Percentiles rank a stretch among this genome's conserved stretches.
These are phyloP conservation scores for Lacanobia wlatinum DNA, from an alignment of 2,888 invertebrate genomes.

Conservation along the genomic window DNA sequence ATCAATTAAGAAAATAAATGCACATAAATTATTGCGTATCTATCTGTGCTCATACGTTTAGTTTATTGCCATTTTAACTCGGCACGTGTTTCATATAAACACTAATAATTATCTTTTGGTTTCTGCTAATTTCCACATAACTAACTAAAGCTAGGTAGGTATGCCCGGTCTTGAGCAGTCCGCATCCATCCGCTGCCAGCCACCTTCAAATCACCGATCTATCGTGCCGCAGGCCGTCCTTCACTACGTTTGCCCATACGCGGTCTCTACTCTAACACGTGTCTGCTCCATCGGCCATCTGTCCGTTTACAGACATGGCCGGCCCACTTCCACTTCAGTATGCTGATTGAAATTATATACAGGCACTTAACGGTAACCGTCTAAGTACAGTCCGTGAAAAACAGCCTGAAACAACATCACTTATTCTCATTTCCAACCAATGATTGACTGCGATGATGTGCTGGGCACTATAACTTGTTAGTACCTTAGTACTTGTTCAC, in stretches of 20 bases:
- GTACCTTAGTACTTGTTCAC: no score
- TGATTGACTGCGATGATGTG: background rate
- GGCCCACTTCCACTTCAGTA: no score
- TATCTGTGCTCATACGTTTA: background rate
- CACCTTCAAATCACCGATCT: no score
- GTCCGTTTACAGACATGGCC: no score
- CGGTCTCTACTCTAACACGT: no score
- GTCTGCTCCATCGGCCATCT: no score
- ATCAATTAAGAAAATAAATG: constrained; percentile 9
- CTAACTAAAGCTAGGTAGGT: no score
- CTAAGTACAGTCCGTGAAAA: background rate
- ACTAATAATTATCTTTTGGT: background rate
- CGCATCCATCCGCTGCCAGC: no score
- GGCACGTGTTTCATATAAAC: background rate
- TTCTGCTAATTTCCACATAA: background rate
- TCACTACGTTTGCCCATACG: no score
- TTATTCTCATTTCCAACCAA: background rate
- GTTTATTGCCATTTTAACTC: constrained; percentile 4
- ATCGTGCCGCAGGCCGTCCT: no score
- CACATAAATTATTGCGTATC: constrained; percentile 1
- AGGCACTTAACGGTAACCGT: constrained; percentile 1
- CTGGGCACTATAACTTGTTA: background rate
- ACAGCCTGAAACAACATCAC: constrained; percentile 5
- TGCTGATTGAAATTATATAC: background rate
- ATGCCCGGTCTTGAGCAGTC: no score